Conservation (phyloP, 2,888 invertebrate genomes). For the Baccha elongata region DNA sequence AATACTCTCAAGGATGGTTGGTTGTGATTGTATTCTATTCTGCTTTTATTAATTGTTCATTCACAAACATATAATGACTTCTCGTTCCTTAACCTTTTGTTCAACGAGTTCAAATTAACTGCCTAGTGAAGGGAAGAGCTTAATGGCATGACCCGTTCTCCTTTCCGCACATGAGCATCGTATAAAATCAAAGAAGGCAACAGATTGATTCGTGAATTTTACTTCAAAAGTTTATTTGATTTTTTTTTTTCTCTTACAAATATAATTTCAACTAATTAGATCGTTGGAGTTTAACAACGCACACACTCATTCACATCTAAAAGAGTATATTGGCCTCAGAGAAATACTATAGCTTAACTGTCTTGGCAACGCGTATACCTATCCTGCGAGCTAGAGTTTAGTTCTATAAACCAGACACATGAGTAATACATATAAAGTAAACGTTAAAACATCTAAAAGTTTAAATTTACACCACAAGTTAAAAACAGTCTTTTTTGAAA, state of each 20-base stretch:
- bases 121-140: not conserved
- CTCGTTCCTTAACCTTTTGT: too few species aligned
- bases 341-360: not conserved
- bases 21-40: too few species aligned
- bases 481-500: slow-evolving; percentile 10
- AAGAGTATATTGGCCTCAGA: not conserved
- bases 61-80: too few species aligned
- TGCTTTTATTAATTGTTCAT: too few species aligned
- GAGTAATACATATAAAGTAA: too few species aligned
- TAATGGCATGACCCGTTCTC: not conserved
- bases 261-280: slow-evolving; percentile 62
- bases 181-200: slow-evolving; percentile 49
- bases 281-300: slow-evolving; percentile 30
- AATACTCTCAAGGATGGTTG: too few species aligned
- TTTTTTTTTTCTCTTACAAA: slow-evolving; percentile 19
- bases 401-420: slow-evolving; percentile 10
- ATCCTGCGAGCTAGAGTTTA: not conserved
- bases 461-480: slow-evolving; percentile 9
- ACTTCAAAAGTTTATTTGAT: slow-evolving; percentile 26
- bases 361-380: not conserved
- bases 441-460: not conserved
- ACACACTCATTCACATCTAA: not conserved
- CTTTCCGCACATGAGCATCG: slow-evolving; percentile 3
- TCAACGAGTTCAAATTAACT: not conserved
- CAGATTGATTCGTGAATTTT: slow-evolving; percentile 51